Conservation (phyloP, 2,113 vertebrate genomes). For the Coryphaenoides rupestris region DNA sequence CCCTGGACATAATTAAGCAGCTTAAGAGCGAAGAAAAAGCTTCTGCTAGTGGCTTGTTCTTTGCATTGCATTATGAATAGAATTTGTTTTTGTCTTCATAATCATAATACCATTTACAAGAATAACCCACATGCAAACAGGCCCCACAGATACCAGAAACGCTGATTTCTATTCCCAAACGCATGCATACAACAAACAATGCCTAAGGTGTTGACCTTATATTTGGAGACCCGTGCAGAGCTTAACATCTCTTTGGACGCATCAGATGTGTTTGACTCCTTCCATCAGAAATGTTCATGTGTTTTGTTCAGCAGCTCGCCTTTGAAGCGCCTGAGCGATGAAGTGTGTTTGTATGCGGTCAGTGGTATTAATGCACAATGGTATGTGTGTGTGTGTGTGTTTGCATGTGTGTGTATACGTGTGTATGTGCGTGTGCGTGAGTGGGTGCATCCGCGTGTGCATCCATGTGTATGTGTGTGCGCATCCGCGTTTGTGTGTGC, state of each 20-base stretch:
- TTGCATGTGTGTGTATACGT: constrained; percentile 5
- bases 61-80: constrained; percentile 46
- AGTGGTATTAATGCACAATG: no score
- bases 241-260: constrained; percentile 59
- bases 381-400: constrained; percentile 9
- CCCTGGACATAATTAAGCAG: constrained; percentile 78
- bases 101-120: no score
- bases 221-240: constrained; percentile 44
- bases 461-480: not conserved
- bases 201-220: constrained; percentile 68
- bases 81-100: not conserved
- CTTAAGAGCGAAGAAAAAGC: constrained; percentile 55
- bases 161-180: constrained; percentile 60
- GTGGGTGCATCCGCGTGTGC: not conserved
- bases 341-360: constrained; percentile 29
- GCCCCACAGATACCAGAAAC: constrained; percentile 41
- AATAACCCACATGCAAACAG: constrained; percentile 35
- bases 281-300: constrained; percentile 59
- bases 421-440: constrained; percentile 1
- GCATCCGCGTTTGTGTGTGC: not conserved
- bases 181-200: constrained; percentile 14
- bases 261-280: constrained; percentile 64
- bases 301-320: constrained; percentile 46
- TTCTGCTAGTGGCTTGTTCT: constrained; percentile 24
- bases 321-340: constrained; percentile 38